phyloP scores from a whole-genome alignment of 2,113 vertebrate genomes.

The Daubentonia madagascariensis region DNA sequence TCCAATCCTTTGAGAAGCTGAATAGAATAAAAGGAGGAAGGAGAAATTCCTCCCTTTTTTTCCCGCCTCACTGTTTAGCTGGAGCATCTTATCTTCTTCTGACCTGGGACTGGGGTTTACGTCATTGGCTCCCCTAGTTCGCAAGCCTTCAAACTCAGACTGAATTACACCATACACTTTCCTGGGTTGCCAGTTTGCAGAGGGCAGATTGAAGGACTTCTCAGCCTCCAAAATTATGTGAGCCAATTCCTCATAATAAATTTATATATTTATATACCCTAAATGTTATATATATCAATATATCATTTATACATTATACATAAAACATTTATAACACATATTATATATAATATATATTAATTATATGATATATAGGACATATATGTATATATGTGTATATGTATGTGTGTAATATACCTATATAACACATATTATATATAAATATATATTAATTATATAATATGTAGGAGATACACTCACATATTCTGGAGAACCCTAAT shows the following conservation, averaged over 20 bases:
- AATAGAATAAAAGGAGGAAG: not conserved
- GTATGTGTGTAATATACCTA: too few relatives aligned
- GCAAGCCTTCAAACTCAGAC: not conserved
- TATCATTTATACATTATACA: not conserved
- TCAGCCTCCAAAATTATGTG: not conserved
- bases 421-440: not conserved
- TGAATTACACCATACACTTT: not conserved
- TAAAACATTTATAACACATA: not conserved
- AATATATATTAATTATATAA: not conserved
- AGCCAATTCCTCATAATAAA: not conserved
- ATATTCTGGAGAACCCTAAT: not conserved
- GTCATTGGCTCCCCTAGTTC: not conserved
- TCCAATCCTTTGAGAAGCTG: not conserved
- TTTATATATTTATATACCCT: not conserved
- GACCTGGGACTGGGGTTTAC: not conserved
- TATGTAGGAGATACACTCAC: not conserved
- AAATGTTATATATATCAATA: not conserved
- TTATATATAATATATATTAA: not conserved
- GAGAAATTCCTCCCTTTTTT: not conserved
- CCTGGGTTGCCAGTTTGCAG: not conserved
- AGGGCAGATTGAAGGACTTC: not conserved
- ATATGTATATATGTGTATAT: too few relatives aligned
- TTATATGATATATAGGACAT: not conserved
- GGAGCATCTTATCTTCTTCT: not conserved
- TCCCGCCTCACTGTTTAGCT: not conserved